Conservation (phyloP, 2,113 vertebrate genomes). For the Carettochelys insculpta region DNA sequence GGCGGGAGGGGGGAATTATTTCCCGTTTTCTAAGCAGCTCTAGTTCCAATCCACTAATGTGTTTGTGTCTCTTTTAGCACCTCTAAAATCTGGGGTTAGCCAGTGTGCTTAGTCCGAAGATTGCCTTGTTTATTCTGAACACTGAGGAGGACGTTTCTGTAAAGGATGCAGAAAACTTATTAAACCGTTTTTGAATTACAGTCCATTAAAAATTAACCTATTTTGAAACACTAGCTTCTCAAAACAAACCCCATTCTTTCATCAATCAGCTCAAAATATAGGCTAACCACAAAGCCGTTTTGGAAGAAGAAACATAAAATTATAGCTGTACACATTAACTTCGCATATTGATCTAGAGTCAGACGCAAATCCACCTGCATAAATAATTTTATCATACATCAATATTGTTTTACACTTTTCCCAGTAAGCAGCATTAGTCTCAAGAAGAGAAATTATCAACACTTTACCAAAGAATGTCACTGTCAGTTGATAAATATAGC, state of each 20-base stretch:
- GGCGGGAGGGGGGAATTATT: not conserved
- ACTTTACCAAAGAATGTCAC: conserved; percentile 23
- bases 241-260: conserved; percentile 66
- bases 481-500: conserved; percentile 8
- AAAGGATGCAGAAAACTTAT: conserved; percentile 50
- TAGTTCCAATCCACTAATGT: not conserved
- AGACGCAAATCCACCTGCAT: conserved; percentile 30
- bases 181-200: conserved; percentile 43
- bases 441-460: conserved; percentile 38
- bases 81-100: conserved; percentile 31
- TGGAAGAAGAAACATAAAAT: conserved; percentile 48
- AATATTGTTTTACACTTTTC: conserved; percentile 40
- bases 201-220: conserved; percentile 48
- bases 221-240: conserved; percentile 67
- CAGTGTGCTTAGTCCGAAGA: not conserved
- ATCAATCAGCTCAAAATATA: conserved; percentile 64
- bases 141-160: conserved; percentile 40
- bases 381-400: conserved; percentile 35
- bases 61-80: not conserved
- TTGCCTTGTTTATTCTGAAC: conserved; percentile 15
- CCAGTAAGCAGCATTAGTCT: conserved; percentile 29
- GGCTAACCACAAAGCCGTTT: conserved; percentile 62
- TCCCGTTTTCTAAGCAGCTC: not conserved
- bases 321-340: conserved; percentile 65
- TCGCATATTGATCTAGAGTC: conserved; percentile 62